Conservation (phyloP, 2,113 vertebrate species). For the Caloenas nicobarica region DNA sequence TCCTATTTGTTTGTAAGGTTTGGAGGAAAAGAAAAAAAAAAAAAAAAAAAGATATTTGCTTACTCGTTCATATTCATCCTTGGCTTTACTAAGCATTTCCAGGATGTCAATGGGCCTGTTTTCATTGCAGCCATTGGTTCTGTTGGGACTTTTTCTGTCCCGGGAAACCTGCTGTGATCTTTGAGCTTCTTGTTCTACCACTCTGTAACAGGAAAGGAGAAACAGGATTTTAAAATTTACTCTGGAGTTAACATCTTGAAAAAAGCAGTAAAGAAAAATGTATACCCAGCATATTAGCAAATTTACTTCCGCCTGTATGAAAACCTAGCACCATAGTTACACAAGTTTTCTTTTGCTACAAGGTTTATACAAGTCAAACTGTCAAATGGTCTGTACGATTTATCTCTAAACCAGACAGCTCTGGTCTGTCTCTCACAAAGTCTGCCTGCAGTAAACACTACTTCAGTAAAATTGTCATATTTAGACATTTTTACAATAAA, state of each 20-base stretch:
- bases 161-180: constrained; percentile 80
- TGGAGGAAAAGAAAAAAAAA: too few relatives aligned
- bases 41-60: neutral
- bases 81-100: constrained; percentile 96
- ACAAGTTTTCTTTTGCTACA: neutral
- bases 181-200: constrained; percentile 89
- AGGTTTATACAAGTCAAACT: neutral
- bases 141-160: constrained; percentile 78
- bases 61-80: constrained; percentile 95
- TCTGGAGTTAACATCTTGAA: neutral
- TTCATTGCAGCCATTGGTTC: constrained; percentile 83
- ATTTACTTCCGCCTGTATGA: neutral
- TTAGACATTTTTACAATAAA: neutral
- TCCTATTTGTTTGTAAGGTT: neutral
- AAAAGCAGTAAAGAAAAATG: neutral
- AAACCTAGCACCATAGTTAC: neutral
- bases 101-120: constrained; percentile 89
- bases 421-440: neutral
- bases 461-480: neutral
- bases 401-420: neutral
- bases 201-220: constrained; percentile 72
- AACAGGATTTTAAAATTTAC: neutral
- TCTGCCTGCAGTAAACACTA: neutral
- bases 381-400: neutral
- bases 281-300: neutral